A percentile compares a stretch with the other conserved stretches of the same genome.
phyloP scores from a whole-genome alignment of 1,140 invertebrate genomes.

The Carcinoscorpius rotundicauda region DNA sequence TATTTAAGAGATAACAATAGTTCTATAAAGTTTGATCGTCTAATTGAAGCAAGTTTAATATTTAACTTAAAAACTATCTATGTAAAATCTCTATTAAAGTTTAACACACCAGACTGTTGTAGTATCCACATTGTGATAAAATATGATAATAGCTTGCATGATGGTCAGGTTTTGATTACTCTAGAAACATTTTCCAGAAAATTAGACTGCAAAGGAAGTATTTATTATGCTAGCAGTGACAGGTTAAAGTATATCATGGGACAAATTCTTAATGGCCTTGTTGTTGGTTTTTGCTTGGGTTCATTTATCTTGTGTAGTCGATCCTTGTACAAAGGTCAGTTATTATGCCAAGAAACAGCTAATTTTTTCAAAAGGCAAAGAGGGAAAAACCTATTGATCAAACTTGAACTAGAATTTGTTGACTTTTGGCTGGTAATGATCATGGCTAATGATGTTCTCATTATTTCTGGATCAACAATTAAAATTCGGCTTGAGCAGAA shows the following conservation, averaged over 20 bases:
- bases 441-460: slow-evolving; percentile 87
- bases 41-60: slow-evolving; percentile 50
- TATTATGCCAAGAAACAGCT: slow-evolving; percentile 61
- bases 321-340: slow-evolving; percentile 76
- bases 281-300: slow-evolving; percentile 67
- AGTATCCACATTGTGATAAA: slow-evolving; percentile 55
- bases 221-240: neutral
- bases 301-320: slow-evolving; percentile 77
- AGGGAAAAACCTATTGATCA: slow-evolving; percentile 53
- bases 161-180: slow-evolving; percentile 62
- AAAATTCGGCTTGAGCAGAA: slow-evolving; percentile 89
- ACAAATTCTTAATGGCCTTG: slow-evolving; percentile 64
- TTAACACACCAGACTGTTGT: slow-evolving; percentile 78
- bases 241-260: slow-evolving; percentile 6
- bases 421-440: slow-evolving; percentile 99
- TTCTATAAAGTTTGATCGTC: slow-evolving; percentile 57
- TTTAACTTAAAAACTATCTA: slow-evolving; percentile 79
- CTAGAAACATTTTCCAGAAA: slow-evolving; percentile 45
- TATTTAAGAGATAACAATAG: slow-evolving; percentile 47
- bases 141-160: slow-evolving; percentile 26
- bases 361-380: slow-evolving; percentile 61
- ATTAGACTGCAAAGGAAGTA: slow-evolving; percentile 8
- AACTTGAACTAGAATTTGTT: slow-evolving; percentile 79
- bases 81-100: slow-evolving; percentile 65
- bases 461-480: slow-evolving; percentile 80